phyloP scores from a whole-genome alignment of 2,113 vertebrate genomes.

The Amia ocellicauda region DNA sequence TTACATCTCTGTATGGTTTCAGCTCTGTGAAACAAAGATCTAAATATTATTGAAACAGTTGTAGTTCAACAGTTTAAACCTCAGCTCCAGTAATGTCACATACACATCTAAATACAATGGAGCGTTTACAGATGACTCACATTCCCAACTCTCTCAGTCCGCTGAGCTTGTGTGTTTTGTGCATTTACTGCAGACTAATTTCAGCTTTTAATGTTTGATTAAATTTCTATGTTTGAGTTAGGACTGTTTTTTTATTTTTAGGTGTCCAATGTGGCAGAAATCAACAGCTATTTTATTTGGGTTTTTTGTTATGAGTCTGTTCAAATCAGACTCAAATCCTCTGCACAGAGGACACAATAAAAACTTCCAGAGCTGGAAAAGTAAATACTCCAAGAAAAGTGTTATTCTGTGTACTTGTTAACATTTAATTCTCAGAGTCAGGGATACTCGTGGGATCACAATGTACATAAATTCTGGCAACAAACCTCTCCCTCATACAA shows the following conservation, averaged over 20 bases:
- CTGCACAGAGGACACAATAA: too few relatives aligned
- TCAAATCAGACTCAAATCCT: too few relatives aligned
- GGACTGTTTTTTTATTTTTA: neutral
- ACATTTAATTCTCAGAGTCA: too few relatives aligned
- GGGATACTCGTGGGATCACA: too few relatives aligned
- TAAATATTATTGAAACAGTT: neutral
- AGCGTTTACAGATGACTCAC: neutral
- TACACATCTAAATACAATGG: neutral
- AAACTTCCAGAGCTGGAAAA: too few relatives aligned
- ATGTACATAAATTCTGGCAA: too few relatives aligned
- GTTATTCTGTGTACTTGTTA: too few relatives aligned
- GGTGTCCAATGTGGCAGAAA: neutral
- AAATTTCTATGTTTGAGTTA: neutral
- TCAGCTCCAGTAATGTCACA: neutral
- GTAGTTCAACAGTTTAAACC: neutral
- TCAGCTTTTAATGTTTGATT: neutral
- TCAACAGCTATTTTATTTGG: too few relatives aligned
- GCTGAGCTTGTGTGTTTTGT: neutral
- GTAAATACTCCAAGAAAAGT: too few relatives aligned
- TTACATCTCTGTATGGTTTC: neutral
- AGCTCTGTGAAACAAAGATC: neutral
- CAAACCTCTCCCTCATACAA: too few relatives aligned
- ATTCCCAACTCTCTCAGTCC: neutral
- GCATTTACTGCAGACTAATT: neutral
- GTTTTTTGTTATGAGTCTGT: too few relatives aligned